Base-by-base conservation (phyloP, 2,113 vertebrate species). In the Micronisus gabar region DNA sequence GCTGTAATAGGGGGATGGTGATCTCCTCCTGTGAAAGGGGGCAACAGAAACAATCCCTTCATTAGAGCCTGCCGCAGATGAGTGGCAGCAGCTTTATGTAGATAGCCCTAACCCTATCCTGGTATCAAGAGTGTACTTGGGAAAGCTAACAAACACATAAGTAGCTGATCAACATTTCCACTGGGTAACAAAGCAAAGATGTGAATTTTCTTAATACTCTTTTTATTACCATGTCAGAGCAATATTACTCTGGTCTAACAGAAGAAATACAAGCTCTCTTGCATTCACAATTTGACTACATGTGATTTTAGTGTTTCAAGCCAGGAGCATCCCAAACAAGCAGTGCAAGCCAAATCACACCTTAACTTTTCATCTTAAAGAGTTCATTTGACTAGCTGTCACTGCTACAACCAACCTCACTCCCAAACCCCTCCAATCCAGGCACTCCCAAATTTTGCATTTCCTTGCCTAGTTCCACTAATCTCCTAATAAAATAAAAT, bases 1-100 rank as follows among this genome's bases (percentile, higher is more conserved):
- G 96, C 99, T 99, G 94, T 99, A 99, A 83, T 99, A 99, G 0
- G 99, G 99, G 86, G 99, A 99, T 1, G 99, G 99, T 36, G 99
- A 99, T 82, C 99, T 98, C 78, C 99, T 99, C 98, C 99, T 99
- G 96, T 45, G 94, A 96, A 72, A 56, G 67, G 70, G 80, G 48
- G 34, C 14, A 68, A 73, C 62, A 95, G 34, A 68, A 89, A 72
- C 81, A 93, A 68, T 2, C 21, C 63, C 43, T 11, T 5, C 0
- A 1, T 79, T 65, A 91, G 17, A 41, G 50, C 29, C 58, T 18
- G 34, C 4, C 8, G 38, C 45, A 58, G 79, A 1, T 14, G 12
- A 62, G 38, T 2, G 6, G 40, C 79, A 82, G 47, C 43, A 78
- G 48, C 43, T 86, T 34, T 19, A 34, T 2, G 11, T 5, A 36